Base-by-base conservation (phyloP, 2,888 invertebrate species). In the Pterostichus madidus region DNA sequence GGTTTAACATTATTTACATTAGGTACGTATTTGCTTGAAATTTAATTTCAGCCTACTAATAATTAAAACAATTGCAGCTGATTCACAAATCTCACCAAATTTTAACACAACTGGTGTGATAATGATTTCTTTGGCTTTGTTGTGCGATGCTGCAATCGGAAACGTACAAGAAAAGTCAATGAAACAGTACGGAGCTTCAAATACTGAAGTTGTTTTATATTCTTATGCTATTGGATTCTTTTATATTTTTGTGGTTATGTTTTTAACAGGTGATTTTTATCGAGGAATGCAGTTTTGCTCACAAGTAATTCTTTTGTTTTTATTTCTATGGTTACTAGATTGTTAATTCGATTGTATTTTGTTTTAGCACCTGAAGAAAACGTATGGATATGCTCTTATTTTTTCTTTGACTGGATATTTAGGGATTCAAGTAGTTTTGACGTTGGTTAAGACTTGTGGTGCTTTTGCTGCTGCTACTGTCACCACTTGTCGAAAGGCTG, bases 111-210 rank as follows among this genome's bases (percentile, higher is more conserved):
- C 93, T 17, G 96, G 96, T 0, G 93, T 96, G 0, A 87, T 93
- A 0, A 94, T 96, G 91, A 96, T 96, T 86, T 95, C 95, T 0
- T 91, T 95, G 86, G 99, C 99, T 0, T 90, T 99, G 76, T 90
- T 98, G 2, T 98, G 98, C 87, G 99, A 99, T 90, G 99, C 99
- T 0, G 93, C 96, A 8, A 98, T 99, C 85, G 99, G 99, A 17
- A 99, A 99, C 90, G 96, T 98, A 0, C 99, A 99, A 90, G 99
- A 99, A 89, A 98, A 98, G 88, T 95, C 95, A 0, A 97, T 99
- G 96, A 96, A 96, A 87, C 93, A 93, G 84, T 93, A 95, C 88
- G 93, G 94, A 84, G 97, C 97, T 0, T 92, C 95, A 0, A 98
- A 97, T 89, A 95, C 96, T 85, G 98, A 99, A 92, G 95, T 99